Evolutionary conservation across 2,797 vertebrate species (phyloP), one percentile per base, ranked within the genome.

Genomic region (Trachops cirrhosus): DNA sequence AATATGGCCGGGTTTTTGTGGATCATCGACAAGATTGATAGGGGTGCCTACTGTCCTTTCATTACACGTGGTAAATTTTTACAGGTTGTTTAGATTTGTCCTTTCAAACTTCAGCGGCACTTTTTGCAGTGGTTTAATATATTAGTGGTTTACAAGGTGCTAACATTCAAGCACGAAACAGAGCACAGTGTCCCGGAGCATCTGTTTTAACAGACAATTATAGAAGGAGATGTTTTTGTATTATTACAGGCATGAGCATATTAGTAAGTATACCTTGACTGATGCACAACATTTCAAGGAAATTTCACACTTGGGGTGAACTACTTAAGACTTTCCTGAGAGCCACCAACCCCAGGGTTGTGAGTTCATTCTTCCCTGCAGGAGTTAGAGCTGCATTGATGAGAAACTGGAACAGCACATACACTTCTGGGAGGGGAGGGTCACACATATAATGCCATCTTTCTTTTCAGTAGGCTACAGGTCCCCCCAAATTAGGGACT

Each of bases 101-200:
- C 82, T 96, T 86, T 74, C 57, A 57, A 92, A 94, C 77, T 86
- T 83, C 24, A 59, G 46, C 59, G 59, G 34, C 18, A 15, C 41
- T 78, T 15, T 94, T 74, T 86, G 29, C 26, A 79, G 73, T 77
- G 32, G 32, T 79, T 96, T 92, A 85, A 75, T 87, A 54, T 79
- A 75, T 70, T 88, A 79, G 70, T 41, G 21, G 77, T 74, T 97
- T 80, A 79, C 37, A 80, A 34, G 39, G 11, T 86, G 50, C 85
- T 94, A 96, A 96, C 92, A 85, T 88, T 97, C 68, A 94, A 71
- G 22, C 34, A n/a, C 82, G 89, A 84, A 82, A 54, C 22, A 34
- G 52, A 62, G 16, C 6, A 83, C 29, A 44, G 57, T 87, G 71
- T 68, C 54, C 6, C 64, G 19, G 67, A 73, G 39, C 78, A n/a